Conservation (phyloP, 2,113 vertebrate species). For the Ictidomys tridecemlineatus region DNA sequence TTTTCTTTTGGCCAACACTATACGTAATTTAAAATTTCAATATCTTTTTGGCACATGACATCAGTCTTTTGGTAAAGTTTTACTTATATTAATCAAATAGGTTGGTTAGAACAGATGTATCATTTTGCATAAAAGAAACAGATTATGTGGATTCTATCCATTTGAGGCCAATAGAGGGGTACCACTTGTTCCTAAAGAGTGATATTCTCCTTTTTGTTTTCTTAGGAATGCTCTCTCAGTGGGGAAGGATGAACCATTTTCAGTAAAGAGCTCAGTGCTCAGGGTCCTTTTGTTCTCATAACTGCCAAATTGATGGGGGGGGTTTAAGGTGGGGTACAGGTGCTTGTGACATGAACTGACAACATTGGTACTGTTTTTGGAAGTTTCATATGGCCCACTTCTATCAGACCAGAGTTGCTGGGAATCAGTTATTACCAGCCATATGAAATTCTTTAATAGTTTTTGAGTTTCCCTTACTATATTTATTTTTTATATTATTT, state of each 20-base stretch:
- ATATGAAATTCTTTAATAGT: too few relatives aligned
- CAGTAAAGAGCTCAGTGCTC: not conserved
- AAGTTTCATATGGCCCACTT: too few relatives aligned
- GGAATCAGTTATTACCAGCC: too few relatives aligned
- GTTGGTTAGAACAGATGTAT: conserved; percentile 7
- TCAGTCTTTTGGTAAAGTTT: conserved; percentile 14
- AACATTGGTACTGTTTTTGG: too few relatives aligned
- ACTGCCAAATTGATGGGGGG: not conserved
- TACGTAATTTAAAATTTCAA: conserved; percentile 29
- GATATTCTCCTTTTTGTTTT: not conserved
- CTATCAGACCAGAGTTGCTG: too few relatives aligned
- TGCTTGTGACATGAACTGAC: not conserved
- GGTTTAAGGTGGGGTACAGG: not conserved
- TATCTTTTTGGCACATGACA: conserved; percentile 37
- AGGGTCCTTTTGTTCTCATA: conserved; percentile 4
- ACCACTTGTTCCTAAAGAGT: not conserved
- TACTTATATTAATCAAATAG: conserved; percentile 50
- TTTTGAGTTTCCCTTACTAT: too few relatives aligned
- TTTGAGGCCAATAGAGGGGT: not conserved
- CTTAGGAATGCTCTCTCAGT: not conserved
- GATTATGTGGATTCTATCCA: not conserved
- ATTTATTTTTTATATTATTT: too few relatives aligned
- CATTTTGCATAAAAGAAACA: not conserved
- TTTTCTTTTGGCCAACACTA: not conserved
- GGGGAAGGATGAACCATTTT: not conserved